Conservation (phyloP, 2,888 invertebrate species). For the Stenolophus ochropezus region DNA sequence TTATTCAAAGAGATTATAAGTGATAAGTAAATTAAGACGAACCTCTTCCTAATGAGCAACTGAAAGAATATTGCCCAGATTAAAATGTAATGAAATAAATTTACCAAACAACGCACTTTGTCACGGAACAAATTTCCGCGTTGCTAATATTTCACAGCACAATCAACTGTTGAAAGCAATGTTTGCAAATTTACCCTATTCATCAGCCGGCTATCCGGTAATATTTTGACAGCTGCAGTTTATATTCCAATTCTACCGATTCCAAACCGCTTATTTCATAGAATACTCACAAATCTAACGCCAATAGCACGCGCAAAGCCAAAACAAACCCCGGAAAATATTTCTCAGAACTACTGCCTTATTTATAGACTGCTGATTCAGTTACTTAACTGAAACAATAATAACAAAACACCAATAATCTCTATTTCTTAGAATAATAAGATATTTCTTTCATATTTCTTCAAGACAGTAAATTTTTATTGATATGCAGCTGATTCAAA, state of each 20-base stretch:
- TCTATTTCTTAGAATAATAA: too few species aligned
- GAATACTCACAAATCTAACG: conserved; percentile 1
- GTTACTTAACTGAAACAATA: too few species aligned
- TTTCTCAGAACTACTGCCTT: background rate
- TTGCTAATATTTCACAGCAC: conserved; percentile 16
- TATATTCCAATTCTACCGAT: conserved; percentile 26
- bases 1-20: background rate
- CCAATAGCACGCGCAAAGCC: conserved; percentile 3
- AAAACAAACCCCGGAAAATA: conserved; percentile 6
- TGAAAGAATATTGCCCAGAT: background rate
- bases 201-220: conserved; percentile 9
- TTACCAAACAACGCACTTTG: background rate
- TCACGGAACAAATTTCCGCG: conserved; percentile 15
- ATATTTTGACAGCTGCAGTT: conserved; percentile 41
- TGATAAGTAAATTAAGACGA: conserved; percentile 20
- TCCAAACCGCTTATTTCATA: conserved; percentile 27
- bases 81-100: background rate
- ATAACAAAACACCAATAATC: too few species aligned
- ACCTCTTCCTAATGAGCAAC: background rate
- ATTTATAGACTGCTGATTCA: background rate
- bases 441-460: too few species aligned
- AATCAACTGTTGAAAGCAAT: conserved; percentile 30
- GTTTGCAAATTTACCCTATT: conserved; percentile 31
- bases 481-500: too few species aligned
- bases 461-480: too few species aligned